phyloP scores from a whole-genome alignment of 2,888 invertebrate genomes.

The Chrysotoxum bicinctum region DNA sequence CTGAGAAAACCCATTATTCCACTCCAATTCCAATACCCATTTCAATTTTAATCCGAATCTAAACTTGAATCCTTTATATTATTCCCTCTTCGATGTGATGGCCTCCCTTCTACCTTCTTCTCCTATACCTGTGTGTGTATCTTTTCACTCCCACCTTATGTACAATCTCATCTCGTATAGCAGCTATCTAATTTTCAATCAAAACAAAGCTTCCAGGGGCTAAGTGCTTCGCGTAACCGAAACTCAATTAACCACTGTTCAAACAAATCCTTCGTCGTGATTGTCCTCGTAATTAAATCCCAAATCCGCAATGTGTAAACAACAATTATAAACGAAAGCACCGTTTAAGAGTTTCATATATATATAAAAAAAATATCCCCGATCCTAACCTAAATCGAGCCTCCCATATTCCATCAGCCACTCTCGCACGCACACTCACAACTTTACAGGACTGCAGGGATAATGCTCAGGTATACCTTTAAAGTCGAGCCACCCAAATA shows the following conservation, averaged over 20 bases:
- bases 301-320: conserved; percentile 69
- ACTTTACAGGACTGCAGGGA: not conserved
- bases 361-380: not conserved
- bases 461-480: not conserved
- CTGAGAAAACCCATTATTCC: conserved; percentile 65
- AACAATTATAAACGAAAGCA: conserved; percentile 70
- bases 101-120: not conserved
- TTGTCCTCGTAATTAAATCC: conserved; percentile 69
- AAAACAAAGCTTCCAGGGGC: conserved; percentile 55
- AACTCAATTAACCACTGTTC: conserved; percentile 72
- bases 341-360: conserved; percentile 25
- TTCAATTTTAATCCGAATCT: conserved; percentile 54
- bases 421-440: not conserved
- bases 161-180: not conserved
- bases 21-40: conserved; percentile 66
- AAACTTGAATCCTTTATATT: conserved; percentile 51
- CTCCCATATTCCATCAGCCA: not conserved
- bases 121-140: not conserved
- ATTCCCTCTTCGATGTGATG: not conserved
- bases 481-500: conserved; percentile 14
- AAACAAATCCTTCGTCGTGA: conserved; percentile 67
- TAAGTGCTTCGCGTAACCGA: conserved; percentile 63
- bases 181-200: conserved; percentile 49
- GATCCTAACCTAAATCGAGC: not conserved
- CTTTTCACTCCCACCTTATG: not conserved